These are phyloP conservation scores for Brachionus rotundiformis DNA, from an alignment of 1,140 invertebrate genomes.

Conservation along the genomic window DNA sequence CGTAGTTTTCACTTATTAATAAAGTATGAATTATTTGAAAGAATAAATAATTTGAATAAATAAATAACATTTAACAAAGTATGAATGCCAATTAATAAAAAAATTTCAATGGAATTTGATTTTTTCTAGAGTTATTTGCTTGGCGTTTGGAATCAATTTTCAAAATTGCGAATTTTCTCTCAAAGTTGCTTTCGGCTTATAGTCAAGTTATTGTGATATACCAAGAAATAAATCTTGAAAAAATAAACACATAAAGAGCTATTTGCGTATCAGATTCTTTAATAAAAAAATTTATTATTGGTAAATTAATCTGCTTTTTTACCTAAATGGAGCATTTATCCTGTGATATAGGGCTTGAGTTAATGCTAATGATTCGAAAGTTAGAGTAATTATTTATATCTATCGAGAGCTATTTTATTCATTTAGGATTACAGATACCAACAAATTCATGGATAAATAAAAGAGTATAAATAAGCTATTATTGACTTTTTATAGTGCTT, in stretches of 20 bases:
- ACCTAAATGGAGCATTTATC: not conserved
- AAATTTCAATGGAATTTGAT: constrained; percentile 20
- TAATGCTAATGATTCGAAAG: constrained; percentile 8
- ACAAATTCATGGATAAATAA: not conserved
- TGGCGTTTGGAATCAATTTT: constrained; percentile 5
- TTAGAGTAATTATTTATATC: not conserved
- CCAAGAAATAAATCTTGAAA: not conserved
- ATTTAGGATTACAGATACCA: not conserved
- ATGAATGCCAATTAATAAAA: not conserved
- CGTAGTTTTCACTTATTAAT: not conserved
- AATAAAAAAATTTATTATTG: not conserved
- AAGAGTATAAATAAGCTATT: not conserved
- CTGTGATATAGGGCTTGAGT: not conserved
- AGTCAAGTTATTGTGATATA: not conserved
- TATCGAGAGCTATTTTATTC: not conserved
- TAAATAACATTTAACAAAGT: constrained; percentile 16
- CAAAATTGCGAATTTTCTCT: constrained; percentile 8
- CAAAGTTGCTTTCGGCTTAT: not conserved
- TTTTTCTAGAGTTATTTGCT: not conserved
- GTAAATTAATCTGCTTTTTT: not conserved
- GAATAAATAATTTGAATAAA: not conserved
- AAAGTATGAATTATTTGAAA: not conserved
- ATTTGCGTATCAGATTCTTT: not conserved
- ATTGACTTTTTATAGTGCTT: not conserved
- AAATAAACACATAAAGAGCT: not conserved